Evolutionary conservation across 1,140 invertebrate genomes (phyloP).

Genomic region (Pseudachorutes palmiensis): DNA sequence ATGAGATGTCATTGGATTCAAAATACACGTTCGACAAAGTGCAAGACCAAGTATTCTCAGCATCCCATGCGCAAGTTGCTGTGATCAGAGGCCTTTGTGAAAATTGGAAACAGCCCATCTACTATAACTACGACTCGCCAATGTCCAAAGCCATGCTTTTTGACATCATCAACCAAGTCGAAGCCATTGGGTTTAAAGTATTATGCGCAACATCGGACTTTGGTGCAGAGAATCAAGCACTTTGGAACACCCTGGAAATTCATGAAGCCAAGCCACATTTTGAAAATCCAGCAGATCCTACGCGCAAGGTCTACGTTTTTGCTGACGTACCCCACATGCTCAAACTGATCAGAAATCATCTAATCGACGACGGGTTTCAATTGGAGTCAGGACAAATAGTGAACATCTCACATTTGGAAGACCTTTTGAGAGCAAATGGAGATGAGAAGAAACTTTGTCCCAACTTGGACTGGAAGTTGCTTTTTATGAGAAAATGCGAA

Average conservation of each 20-base stretch:
- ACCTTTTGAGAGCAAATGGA: slow-evolving; percentile 19
- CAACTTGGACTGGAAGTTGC: neutral
- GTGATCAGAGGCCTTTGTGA: slow-evolving; percentile 29
- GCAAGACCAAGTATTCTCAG: neutral
- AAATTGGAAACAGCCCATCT: slow-evolving; percentile 36
- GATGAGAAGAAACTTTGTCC: slow-evolving; percentile 7
- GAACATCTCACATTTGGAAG: neutral
- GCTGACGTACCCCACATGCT: slow-evolving; percentile 36
- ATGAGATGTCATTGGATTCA: slow-evolving; percentile 22
- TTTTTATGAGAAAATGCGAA: slow-evolving; percentile 11
- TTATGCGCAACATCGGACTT: slow-evolving; percentile 20
- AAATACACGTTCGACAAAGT: neutral
- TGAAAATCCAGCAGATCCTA: slow-evolving; percentile 19
- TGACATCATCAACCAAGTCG: slow-evolving; percentile 20
- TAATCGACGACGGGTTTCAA: slow-evolving; percentile 26
- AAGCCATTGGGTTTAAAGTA: slow-evolving; percentile 21
- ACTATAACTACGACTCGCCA: slow-evolving; percentile 28
- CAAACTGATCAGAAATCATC: slow-evolving; percentile 35
- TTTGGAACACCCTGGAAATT: slow-evolving; percentile 25
- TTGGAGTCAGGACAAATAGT: neutral
- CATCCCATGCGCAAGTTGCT: slow-evolving; percentile 27
- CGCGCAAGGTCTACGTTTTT: slow-evolving; percentile 33
- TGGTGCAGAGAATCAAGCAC: slow-evolving; percentile 13
- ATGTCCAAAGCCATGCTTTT: slow-evolving; percentile 22
- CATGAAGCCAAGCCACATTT: slow-evolving; percentile 11